A percentile compares a stretch with the other conserved stretches of the same genome.
Evolutionary conservation across 2,888 invertebrate species (phyloP).

Genomic region (Petrolisthes manimaculis): DNA sequence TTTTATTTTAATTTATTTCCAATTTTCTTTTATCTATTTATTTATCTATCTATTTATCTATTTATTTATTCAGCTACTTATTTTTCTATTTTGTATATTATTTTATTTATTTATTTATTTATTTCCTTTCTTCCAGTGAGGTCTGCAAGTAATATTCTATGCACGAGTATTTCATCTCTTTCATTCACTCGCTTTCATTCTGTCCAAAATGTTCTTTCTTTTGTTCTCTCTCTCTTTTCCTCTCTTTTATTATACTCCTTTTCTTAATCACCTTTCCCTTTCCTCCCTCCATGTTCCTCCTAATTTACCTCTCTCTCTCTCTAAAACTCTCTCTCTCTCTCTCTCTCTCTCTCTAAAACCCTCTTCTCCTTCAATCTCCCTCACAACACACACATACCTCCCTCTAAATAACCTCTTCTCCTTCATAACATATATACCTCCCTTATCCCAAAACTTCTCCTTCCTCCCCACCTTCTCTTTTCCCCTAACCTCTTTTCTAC

Average conservation of each 20-base stretch:
- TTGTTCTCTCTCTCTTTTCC: background rate
- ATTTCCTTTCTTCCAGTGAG: background rate
- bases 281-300: background rate
- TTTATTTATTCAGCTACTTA: background rate
- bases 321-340: background rate
- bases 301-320: background rate
- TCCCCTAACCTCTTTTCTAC: no score
- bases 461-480: no score
- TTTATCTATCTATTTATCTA: background rate
- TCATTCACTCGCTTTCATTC: background rate
- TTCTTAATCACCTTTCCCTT: background rate
- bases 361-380: background rate
- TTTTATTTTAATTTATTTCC: background rate
- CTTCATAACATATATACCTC: no score
- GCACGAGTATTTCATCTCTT: background rate
- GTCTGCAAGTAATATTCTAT: background rate
- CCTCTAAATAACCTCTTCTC: no score
- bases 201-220: background rate
- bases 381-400: no score
- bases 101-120: no score
- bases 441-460: no score
- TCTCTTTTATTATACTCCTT: background rate
- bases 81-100: background rate
- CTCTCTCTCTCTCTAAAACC: no score
- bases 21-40: background rate